Evolutionary conservation across 2,888 invertebrate species (phyloP).

Genomic region (Apantesis nais): DNA sequence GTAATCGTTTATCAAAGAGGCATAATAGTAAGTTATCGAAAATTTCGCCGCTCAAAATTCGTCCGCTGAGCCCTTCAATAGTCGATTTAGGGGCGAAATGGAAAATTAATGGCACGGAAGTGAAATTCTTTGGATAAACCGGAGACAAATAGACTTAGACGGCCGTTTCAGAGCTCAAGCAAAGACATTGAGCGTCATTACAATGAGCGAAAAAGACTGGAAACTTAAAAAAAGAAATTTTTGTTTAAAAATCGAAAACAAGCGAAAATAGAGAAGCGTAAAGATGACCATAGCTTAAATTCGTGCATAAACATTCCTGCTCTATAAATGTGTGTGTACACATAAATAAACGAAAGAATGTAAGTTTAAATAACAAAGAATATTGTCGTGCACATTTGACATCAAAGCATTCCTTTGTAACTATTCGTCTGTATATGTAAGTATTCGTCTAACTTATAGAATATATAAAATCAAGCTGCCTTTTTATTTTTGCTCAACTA

Average conservation of each 20-base stretch:
- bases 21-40: conserved; percentile 68
- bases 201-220: conserved; percentile 42
- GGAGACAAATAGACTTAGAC: conserved; percentile 66
- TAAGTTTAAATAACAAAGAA: conserved; percentile 1
- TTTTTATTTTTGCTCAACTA: neutral
- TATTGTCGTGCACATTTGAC: neutral
- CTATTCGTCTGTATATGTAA: no score
- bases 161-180: conserved; percentile 58
- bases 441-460: neutral
- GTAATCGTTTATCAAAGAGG: conserved; percentile 54
- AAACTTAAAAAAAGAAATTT: conserved; percentile 31
- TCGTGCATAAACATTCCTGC: neutral
- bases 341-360: neutral
- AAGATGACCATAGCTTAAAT: neutral
- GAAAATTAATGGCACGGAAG: conserved; percentile 80
- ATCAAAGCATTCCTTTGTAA: neutral
- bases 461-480: neutral
- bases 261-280: neutral
- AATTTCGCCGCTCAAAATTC: conserved; percentile 67
- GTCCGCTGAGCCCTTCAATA: conserved; percentile 65
- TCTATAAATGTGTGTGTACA: neutral
- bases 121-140: conserved; percentile 71
- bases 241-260: conserved; percentile 29
- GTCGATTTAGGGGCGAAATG: conserved; percentile 74
- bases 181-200: conserved; percentile 54